phyloP scores from a whole-genome alignment of 2,888 invertebrate species.

The Anodontia alba region DNA sequence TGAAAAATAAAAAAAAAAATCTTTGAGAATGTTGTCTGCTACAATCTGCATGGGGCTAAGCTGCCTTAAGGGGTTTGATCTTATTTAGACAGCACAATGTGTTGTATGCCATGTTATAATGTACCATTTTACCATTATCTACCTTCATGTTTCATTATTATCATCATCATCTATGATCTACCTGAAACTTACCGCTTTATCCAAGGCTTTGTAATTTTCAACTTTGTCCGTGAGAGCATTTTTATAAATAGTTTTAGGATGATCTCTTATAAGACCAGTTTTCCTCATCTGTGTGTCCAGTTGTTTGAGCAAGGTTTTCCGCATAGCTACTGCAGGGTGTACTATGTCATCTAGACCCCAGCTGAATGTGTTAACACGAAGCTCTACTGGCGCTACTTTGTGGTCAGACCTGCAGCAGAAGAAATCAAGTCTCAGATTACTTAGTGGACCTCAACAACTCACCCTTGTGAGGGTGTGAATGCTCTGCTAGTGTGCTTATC shows the following conservation, averaged over 20 bases:
- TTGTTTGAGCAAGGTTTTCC: constrained; percentile 65
- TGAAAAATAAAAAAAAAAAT: no score
- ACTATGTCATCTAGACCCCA: constrained; percentile 68
- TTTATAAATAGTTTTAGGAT: constrained; percentile 45
- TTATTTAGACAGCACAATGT: no score
- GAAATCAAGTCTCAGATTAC: no score
- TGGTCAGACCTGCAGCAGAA: constrained; percentile 51
- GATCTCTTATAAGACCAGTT: constrained; percentile 53
- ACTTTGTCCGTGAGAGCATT: constrained; percentile 66
- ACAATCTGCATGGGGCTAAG: no score
- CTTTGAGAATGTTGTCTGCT: no score
- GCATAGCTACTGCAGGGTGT: constrained; percentile 68
- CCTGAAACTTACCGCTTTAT: constrained; percentile 60
- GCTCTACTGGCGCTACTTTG: constrained; percentile 61
- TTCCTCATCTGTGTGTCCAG: constrained; percentile 67
- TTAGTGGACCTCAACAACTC: neutral
- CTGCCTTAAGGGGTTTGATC: no score
- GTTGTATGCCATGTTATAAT: no score
- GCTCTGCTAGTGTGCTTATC: no score
- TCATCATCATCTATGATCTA: no score
- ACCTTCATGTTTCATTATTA: no score
- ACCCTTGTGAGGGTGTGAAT: no score
- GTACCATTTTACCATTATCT: no score
- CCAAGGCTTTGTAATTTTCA: constrained; percentile 63
- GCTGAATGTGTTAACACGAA: constrained; percentile 67